These are phyloP conservation scores for Cotesia congregata DNA, from an alignment of 2,888 invertebrate genomes.

Conservation along the genomic window DNA sequence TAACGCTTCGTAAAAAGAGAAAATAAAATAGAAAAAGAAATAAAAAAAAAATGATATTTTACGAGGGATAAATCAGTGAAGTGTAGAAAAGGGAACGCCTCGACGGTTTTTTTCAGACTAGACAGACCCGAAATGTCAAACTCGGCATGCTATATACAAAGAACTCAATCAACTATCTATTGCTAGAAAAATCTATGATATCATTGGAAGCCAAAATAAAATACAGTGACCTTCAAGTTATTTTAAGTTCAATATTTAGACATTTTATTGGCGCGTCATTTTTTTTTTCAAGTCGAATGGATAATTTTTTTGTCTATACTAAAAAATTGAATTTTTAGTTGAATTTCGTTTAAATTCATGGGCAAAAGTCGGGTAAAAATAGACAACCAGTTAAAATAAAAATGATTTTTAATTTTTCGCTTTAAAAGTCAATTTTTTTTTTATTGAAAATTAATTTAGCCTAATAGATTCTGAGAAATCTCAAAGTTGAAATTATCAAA, in stretches of 20 bases:
- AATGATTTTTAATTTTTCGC: too few species aligned
- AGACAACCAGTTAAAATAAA: background rate
- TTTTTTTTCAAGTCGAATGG: background rate
- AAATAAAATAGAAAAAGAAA: background rate
- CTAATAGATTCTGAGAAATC: too few species aligned
- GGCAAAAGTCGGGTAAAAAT: background rate
- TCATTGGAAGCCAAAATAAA: slow-evolving; percentile 2
- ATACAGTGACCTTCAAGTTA: background rate
- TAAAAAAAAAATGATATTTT: slow-evolving; percentile 15
- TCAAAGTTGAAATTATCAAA: too few species aligned
- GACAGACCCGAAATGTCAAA: slow-evolving; percentile 20
- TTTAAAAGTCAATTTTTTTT: too few species aligned
- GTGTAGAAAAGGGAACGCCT: slow-evolving; percentile 20
- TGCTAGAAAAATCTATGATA: background rate
- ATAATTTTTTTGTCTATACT: background rate
- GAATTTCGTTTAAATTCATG: background rate
- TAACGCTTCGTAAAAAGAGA: slow-evolving; percentile 2
- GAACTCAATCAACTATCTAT: background rate
- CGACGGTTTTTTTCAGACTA: background rate
- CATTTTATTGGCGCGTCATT: background rate
- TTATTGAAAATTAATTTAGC: too few species aligned
- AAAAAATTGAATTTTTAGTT: background rate
- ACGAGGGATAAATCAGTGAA: slow-evolving; percentile 26
- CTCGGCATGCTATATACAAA: slow-evolving; percentile 19
- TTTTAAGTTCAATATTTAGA: background rate